Evolutionary conservation across 1,140 invertebrate species (phyloP), one percentile per base, ranked within the genome.

Genomic region (Araneus ventricosus): DNA sequence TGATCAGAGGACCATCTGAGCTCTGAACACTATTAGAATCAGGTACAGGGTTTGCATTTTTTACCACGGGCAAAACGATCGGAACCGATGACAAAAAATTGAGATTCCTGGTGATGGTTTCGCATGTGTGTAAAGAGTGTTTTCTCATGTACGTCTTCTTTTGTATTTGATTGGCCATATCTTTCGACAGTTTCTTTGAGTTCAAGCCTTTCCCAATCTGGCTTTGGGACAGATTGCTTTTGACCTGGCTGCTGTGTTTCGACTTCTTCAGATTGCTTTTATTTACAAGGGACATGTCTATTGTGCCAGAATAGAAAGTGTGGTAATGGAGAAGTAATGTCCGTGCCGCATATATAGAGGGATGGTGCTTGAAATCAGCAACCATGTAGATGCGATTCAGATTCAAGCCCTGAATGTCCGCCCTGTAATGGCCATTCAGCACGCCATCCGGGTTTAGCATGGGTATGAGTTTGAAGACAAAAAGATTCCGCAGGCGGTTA

Each of bases 401-500:
- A 96, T 99, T 99, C 79, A 98, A 97, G 14, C 98, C 99, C 88
- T 97, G 96, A 0, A 97, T 97, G 95, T 99, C 98, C 39, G 98
- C 98, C 61, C 98, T 96, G 95, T 99, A 99, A 95, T 98, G 98
- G 3, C 98, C 98, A 67, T 96, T 96, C n/a, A 97, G 97, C 1
- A 99, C 98, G 14, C 98, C 98, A 95, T 99, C 98, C 2, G 98
- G 98, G 96, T 99, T 99, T 84, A 99, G 95, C 96, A 98, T 98
- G 1, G 98, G 98, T 92, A 99, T 97, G 94, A 99, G 95, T 96
- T 99, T 99, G 96, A 99, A 99, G 82, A 99, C 98, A 95, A 98
- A 99, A 95, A 98, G 95, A 94, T 97, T 97, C 59, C 98, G 96
- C 14, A 99, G 95, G 94, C 96, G 95, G 89, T 97, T 95, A 45